These are phyloP conservation scores for Atherix ibis DNA, from an alignment of 2,888 invertebrate genomes.

Conservation along the genomic window DNA sequence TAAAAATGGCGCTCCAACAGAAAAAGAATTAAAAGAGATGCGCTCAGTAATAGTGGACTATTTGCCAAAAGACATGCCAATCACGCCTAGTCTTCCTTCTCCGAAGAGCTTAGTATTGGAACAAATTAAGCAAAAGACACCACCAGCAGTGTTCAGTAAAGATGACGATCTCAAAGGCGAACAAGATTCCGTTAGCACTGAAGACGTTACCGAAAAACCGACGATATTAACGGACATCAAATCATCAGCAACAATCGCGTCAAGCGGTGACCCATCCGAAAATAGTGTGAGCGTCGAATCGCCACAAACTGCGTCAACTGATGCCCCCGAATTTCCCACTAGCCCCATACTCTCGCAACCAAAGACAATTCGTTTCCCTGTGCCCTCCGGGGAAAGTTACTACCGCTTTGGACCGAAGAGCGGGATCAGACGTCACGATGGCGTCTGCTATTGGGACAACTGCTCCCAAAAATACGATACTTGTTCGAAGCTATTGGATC, in stretches of 20 bases:
- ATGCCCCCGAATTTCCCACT: constrained; percentile 31
- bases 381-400: constrained; percentile 28
- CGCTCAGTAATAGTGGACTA: too few species aligned
- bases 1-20: too few species aligned
- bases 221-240: constrained; percentile 28
- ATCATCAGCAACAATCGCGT: constrained; percentile 29
- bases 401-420: constrained; percentile 28
- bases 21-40: too few species aligned
- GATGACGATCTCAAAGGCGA: constrained; percentile 19
- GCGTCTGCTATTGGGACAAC: constrained; percentile 66
- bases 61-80: too few species aligned
- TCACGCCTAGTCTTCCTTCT: constrained; percentile 9
- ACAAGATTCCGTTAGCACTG: constrained; percentile 21
- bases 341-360: constrained; percentile 68
- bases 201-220: constrained; percentile 24
- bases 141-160: constrained; percentile 9
- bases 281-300: constrained; percentile 22
- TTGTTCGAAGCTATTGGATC: constrained; percentile 68
- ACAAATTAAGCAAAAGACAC: constrained; percentile 13
- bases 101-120: constrained; percentile 13
- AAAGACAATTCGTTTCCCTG: constrained; percentile 68
- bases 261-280: constrained; percentile 30
- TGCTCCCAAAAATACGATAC: constrained; percentile 65
- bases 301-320: constrained; percentile 1
- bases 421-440: constrained; percentile 33